Base-by-base conservation (phyloP, 2,888 invertebrate genomes). In the Plutella xylostella region DNA sequence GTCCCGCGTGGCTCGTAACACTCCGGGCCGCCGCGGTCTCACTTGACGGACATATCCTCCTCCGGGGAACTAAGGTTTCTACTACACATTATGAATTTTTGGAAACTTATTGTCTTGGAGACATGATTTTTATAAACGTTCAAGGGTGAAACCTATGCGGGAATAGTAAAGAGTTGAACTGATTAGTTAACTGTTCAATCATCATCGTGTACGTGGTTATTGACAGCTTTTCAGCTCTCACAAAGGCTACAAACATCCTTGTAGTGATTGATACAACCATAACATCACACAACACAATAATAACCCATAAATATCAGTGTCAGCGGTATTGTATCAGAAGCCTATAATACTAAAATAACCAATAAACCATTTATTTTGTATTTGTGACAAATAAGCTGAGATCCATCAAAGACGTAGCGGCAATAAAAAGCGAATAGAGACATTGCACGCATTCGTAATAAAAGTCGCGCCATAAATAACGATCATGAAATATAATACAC, bases 401-500 rank as follows among this genome's bases (percentile, higher is more conserved):
- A 73, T 73, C 69, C 68, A 74, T 79, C 78, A 80, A 80, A 80
- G 76, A 75, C 70, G 74, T 71, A 70, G 65, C 60, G 50, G 69
- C 72, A 75, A 78, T 80, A 80, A 82, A 82, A 80, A 74, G 69
- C 69, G 71, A 75, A 83, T 79, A 78, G 80, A 82, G 83, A 77
- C 82, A 78, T 80, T 65, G 82, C 82, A 83, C 83, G 83, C 79
- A 80, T 82, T 76, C 69, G 82, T 79, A 82, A 82, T 83, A 83
- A 82, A 83, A 83, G 78, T 83, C 80, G 68, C 71, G 64, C 73
- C 77, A 79, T 83, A 83, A 83, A 83, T 83, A 83, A 83, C 77
- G 73, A 71, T 79, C 83, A 83, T 82, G 83, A 83, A 83, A 83
- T 82, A 82, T 83, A 83, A 83, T 83, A 83, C 73, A 83, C 82